Evolutionary conservation across 2,113 vertebrate species (phyloP), one percentile per base, ranked within the genome.

Genomic region (Urocitellus parryii): DNA sequence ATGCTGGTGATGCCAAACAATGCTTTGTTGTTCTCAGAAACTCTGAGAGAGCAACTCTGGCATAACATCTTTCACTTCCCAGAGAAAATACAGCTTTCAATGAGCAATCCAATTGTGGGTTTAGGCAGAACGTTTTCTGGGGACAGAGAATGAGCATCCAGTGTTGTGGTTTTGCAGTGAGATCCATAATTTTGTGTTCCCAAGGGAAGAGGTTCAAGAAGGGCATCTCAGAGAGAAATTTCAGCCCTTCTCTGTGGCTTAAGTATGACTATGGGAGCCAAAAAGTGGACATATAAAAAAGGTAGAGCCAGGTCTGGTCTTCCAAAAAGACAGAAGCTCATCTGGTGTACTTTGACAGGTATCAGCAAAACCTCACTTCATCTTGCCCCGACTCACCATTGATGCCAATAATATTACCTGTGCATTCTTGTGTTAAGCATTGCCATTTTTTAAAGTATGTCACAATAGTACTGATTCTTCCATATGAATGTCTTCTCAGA

Each of bases 21-120:
- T 20, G 0, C 0, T 2, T 89, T 96, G 94, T 94, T 98, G 96
- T 98, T 98, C 87, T 92, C 94, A 79, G 83, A 96, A 93, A 94
- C 56, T 96, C 90, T 72, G 42, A 78, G 93, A 94, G 88, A 88
- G 51, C 1, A 32, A 48, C 58, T 83, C 83, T 98, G 96, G 94
- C 16, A 0, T 34, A 92, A 95, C 93, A 97, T 98, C 95, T 97
- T 96, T 90, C 20, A 8, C 48, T 96, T 97, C 92, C 73, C 84
- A 78, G 77, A 96, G 96, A 2, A 14, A 74, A 96, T 81, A 74
- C 17, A 98, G 95, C 48, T 96, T 97, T 97, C 97, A 86, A 61
- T 0, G 82, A 97, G 94, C 1, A 5, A 84, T 63, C 0, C 0
- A 96, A 97, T 91, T 97, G 96, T 97, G 97, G 96, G 67, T 14